Evolutionary conservation across 2,113 vertebrate species (phyloP).

Genomic region (Chauna torquata): DNA sequence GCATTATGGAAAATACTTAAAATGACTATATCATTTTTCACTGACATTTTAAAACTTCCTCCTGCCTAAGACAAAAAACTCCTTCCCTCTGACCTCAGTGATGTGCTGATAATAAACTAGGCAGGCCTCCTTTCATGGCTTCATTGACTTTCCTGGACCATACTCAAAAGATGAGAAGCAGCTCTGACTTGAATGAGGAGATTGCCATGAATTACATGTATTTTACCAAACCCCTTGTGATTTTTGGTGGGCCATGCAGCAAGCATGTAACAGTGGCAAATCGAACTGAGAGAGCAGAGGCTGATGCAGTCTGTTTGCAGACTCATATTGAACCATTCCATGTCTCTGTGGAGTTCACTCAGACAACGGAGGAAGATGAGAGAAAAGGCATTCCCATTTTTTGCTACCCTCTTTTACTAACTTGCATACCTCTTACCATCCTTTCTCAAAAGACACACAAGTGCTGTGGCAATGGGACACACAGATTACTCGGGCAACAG

Average conservation of each 20-base stretch:
- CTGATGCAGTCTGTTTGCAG: neutral
- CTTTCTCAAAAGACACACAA: neutral
- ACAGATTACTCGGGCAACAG: neutral
- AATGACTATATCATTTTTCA: neutral
- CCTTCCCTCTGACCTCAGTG: neutral
- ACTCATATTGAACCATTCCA: neutral
- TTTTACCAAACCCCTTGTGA: neutral
- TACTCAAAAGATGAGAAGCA: neutral
- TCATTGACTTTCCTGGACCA: neutral
- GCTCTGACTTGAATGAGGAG: neutral
- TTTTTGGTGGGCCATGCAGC: neutral
- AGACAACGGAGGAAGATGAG: neutral
- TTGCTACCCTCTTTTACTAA: neutral
- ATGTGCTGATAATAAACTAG: neutral
- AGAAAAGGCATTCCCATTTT: neutral
- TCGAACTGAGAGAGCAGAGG: neutral
- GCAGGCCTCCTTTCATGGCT: neutral
- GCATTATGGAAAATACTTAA: neutral
- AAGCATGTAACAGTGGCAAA: neutral
- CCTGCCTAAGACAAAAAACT: neutral
- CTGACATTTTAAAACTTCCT: neutral
- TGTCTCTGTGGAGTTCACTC: neutral
- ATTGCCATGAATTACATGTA: fast-evolving
- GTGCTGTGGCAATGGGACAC: neutral
- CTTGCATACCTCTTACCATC: neutral